These are phyloP conservation scores for Campoplex nolae DNA, from an alignment of 2,888 invertebrate genomes.

Conservation along the genomic window DNA sequence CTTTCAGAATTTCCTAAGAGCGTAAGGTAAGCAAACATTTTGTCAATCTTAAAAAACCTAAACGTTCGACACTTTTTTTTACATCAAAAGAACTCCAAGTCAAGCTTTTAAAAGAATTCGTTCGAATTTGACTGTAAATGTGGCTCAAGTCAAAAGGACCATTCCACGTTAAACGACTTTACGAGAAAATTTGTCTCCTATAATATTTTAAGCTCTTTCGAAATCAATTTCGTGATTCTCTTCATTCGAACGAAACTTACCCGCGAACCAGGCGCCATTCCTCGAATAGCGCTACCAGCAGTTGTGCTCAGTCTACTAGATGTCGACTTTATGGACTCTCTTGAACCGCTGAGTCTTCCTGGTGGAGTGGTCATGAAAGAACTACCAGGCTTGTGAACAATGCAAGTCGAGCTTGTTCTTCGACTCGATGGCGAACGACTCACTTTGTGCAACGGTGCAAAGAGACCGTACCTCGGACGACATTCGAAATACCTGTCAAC, in stretches of 20 bases:
- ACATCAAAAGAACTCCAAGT: too few species aligned
- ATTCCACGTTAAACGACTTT: too few species aligned
- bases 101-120: not conserved
- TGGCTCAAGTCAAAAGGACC: not conserved
- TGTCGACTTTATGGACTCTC: conserved; percentile 91
- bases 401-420: conserved; percentile 86
- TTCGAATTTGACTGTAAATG: too few species aligned
- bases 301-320: conserved; percentile 82
- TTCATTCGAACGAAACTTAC: conserved; percentile 88
- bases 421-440: conserved; percentile 92
- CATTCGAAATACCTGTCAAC: conserved; percentile 95
- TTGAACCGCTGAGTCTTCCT: conserved; percentile 91
- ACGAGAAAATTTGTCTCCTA: not conserved
- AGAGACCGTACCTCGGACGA: conserved; percentile 95
- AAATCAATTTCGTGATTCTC: conserved; percentile 61
- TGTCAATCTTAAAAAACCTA: not conserved
- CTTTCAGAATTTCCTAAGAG: conserved; percentile 93
- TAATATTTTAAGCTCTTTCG: not conserved
- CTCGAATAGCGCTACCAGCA: conserved; percentile 83
- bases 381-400: conserved; percentile 87
- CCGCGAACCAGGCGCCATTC: conserved; percentile 89
- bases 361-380: conserved; percentile 86
- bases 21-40: not conserved
- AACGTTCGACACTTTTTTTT: too few species aligned
- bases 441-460: conserved; percentile 96